phyloP scores from a whole-genome alignment of 1,140 invertebrate genomes.

The Caenorhabditis latens region DNA sequence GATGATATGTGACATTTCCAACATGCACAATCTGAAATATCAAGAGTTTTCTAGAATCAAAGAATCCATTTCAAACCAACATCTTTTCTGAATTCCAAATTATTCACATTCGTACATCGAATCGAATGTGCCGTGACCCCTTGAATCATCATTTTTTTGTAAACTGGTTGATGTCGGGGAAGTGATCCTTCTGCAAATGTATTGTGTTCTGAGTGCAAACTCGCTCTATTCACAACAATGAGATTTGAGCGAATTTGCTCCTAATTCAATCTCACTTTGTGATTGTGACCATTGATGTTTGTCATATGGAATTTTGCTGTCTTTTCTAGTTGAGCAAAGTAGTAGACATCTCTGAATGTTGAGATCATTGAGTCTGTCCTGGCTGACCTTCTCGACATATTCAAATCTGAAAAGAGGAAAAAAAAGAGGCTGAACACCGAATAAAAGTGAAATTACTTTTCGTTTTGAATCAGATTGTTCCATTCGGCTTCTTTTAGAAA shows the following conservation, averaged over 20 bases:
- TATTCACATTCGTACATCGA: not conserved
- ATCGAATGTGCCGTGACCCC: not conserved
- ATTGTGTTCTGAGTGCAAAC: too few species aligned
- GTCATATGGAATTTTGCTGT: not conserved
- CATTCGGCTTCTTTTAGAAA: not conserved
- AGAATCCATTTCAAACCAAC: not conserved
- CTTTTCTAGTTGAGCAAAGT: not conserved
- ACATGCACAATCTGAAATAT: not conserved
- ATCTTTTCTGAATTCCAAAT: slow-evolving; percentile 15
- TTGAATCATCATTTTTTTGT: slow-evolving; percentile 26
- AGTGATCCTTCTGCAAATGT: not conserved
- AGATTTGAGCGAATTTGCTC: not conserved
- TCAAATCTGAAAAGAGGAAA: not conserved
- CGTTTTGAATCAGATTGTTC: not conserved
- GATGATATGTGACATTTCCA: not conserved
- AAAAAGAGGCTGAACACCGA: not conserved
- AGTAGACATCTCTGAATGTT: not conserved
- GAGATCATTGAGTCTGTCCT: not conserved
- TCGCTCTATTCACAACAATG: not conserved
- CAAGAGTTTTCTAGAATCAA: not conserved
- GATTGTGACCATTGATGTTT: slow-evolving; percentile 24
- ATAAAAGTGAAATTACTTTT: not conserved
- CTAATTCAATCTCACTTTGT: not conserved
- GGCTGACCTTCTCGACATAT: not conserved
- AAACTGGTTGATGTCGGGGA: slow-evolving; percentile 21